Evolutionary conservation across 2,888 invertebrate genomes (phyloP).

Genomic region (Corythucha ciliata): DNA sequence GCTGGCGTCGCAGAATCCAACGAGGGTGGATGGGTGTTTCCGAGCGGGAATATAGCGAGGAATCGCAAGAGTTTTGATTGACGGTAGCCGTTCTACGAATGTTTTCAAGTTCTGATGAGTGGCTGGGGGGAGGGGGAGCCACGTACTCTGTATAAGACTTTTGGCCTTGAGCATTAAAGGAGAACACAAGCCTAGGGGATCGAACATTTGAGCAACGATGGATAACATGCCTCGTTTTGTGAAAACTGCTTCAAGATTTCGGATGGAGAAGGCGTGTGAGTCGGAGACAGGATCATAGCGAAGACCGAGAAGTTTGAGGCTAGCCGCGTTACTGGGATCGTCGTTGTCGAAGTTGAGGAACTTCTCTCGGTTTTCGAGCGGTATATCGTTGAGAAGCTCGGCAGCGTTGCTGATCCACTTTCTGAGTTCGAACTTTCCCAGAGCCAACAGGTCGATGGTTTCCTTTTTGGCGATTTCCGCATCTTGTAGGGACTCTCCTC

Average conservation of each 20-base stretch:
- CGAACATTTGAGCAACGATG: constrained; percentile 11
- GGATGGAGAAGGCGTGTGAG: constrained; percentile 10
- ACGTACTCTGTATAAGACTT: constrained; percentile 14
- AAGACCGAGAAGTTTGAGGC: constrained; percentile 19
- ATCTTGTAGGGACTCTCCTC: not conserved
- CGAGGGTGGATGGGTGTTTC: constrained; percentile 16
- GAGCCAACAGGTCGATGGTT: not conserved
- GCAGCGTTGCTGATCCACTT: constrained; percentile 21
- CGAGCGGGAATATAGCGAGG: constrained; percentile 4
- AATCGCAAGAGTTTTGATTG: constrained; percentile 9
- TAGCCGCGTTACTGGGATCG: not conserved
- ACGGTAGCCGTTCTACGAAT: constrained; percentile 3
- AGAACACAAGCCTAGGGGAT: constrained; percentile 13
- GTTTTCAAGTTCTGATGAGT: not conserved
- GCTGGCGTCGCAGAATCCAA: constrained; percentile 34
- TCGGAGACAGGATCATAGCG: constrained; percentile 18
- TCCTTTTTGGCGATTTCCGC: not conserved
- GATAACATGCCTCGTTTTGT: constrained; percentile 15
- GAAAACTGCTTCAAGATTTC: not conserved
- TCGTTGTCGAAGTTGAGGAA: not conserved
- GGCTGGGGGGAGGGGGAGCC: constrained; percentile 8
- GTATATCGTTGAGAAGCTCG: constrained; percentile 10
- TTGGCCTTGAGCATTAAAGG: constrained; percentile 16
- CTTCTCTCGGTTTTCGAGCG: not conserved
- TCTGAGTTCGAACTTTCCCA: constrained; percentile 21